Conservation (phyloP, 2,113 vertebrate genomes). For the Dicaeum eximium region DNA sequence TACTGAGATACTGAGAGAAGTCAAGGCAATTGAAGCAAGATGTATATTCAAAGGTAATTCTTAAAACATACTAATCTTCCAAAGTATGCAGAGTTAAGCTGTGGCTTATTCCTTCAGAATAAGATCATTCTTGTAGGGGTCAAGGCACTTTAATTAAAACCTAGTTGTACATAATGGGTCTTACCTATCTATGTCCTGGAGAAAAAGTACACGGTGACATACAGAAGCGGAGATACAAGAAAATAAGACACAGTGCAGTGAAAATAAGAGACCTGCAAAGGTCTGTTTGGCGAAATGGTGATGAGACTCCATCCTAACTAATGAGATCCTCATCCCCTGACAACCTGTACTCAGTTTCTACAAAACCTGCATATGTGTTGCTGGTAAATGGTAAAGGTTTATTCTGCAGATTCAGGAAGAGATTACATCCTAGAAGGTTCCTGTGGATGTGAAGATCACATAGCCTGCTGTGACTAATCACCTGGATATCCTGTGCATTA, state of each 20-base stretch:
- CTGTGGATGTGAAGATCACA: conserved; percentile 12
- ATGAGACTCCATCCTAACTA: background rate
- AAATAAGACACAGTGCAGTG: background rate
- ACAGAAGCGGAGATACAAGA: background rate
- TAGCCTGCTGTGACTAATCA: conserved; percentile 15
- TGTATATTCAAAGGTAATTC: background rate
- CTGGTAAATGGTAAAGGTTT: background rate
- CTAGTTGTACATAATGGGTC: background rate
- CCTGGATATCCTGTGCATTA: conserved; percentile 18
- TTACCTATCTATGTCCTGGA: background rate
- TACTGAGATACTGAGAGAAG: background rate
- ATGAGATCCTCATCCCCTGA: background rate
- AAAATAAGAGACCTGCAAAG: background rate
- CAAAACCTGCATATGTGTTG: background rate
- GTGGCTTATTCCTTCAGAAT: background rate
- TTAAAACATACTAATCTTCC: background rate
- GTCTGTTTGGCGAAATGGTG: background rate
- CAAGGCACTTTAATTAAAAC: background rate
- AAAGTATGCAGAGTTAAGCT: background rate
- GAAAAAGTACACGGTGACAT: background rate
- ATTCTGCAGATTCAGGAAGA: background rate
- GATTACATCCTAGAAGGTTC: background rate
- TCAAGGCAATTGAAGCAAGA: background rate
- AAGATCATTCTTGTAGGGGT: background rate
- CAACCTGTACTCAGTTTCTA: background rate